Evolutionary conservation across 2,888 invertebrate species (phyloP).

Genomic region (Diarsia mendica): DNA sequence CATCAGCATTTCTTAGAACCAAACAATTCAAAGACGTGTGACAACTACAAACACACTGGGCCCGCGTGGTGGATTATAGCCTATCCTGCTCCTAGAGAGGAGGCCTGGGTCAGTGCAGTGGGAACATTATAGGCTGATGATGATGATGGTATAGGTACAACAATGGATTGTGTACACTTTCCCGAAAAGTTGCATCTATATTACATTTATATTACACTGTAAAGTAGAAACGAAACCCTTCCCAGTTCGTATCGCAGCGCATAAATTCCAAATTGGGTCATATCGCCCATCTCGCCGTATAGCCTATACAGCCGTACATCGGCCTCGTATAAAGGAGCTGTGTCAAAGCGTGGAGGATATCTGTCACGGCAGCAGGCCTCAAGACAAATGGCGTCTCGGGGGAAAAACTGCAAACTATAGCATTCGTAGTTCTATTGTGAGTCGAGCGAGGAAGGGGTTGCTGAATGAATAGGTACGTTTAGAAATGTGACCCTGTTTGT

Average conservation of each 20-base stretch:
- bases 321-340: constrained; percentile 36
- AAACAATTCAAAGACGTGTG: too few species aligned
- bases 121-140: too few species aligned
- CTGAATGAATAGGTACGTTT: background rate
- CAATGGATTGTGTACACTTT: background rate
- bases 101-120: too few species aligned
- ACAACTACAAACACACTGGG: too few species aligned
- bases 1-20: too few species aligned
- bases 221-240: constrained; percentile 28
- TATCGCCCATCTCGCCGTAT: constrained; percentile 27
- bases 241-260: constrained; percentile 39
- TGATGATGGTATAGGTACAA: too few species aligned
- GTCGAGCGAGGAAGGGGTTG: background rate
- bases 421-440: constrained; percentile 27
- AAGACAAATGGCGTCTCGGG: constrained; percentile 60
- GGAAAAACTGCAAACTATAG: constrained; percentile 54
- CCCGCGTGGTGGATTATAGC: too few species aligned
- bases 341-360: constrained; percentile 47
- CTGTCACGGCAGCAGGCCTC: constrained; percentile 47
- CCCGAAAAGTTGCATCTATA: background rate
- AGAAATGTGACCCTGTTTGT: background rate
- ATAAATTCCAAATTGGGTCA: constrained; percentile 58
- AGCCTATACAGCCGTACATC: constrained; percentile 10
- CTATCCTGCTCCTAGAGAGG: too few species aligned
- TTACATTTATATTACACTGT: background rate